phyloP scores from a whole-genome alignment of 2,797 vertebrate species.

The Epinephelus coioides region DNA sequence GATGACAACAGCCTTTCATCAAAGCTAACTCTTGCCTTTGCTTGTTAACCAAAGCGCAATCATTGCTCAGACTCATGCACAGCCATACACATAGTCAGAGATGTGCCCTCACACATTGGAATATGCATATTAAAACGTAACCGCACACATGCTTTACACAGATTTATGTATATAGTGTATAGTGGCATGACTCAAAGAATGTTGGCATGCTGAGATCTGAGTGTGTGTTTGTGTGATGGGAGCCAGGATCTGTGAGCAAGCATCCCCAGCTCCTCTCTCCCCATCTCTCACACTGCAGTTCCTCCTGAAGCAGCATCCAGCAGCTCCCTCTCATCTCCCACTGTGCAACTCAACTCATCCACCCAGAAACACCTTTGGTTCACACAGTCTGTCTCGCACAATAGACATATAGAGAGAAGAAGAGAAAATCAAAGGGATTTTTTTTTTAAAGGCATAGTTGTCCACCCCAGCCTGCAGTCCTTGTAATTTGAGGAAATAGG shows the following conservation, averaged over 20 bases:
- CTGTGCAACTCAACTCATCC: conserved; percentile 67
- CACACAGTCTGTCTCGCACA: conserved; percentile 61
- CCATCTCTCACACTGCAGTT: conserved; percentile 47
- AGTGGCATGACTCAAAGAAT: conserved; percentile 47
- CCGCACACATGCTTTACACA: not conserved
- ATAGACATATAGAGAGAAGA: conserved; percentile 55
- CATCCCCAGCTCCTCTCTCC: conserved; percentile 48
- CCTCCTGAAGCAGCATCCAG: conserved; percentile 63
- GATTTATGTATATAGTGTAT: not conserved
- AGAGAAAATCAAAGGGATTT: conserved; percentile 54
- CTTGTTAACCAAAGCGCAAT: conserved; percentile 72
- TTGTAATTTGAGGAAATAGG: conserved; percentile 74
- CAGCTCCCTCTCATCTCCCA: conserved; percentile 63
- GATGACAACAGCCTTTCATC: conserved; percentile 88
- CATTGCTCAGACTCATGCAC: conserved; percentile 60
- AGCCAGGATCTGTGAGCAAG: conserved; percentile 37
- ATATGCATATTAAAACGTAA: conserved; percentile 22
- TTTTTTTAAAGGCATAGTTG: conserved; percentile 42
- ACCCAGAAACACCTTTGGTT: conserved; percentile 70
- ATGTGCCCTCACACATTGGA: conserved; percentile 22
- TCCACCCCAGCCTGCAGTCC: conserved; percentile 52
- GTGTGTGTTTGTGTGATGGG: conserved; percentile 39
- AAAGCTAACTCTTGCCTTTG: conserved; percentile 76
- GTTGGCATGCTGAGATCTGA: conserved; percentile 54
- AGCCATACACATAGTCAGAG: conserved; percentile 23